phyloP scores from a whole-genome alignment of 1,140 invertebrate genomes.

The Leptonema lineaticorne region DNA sequence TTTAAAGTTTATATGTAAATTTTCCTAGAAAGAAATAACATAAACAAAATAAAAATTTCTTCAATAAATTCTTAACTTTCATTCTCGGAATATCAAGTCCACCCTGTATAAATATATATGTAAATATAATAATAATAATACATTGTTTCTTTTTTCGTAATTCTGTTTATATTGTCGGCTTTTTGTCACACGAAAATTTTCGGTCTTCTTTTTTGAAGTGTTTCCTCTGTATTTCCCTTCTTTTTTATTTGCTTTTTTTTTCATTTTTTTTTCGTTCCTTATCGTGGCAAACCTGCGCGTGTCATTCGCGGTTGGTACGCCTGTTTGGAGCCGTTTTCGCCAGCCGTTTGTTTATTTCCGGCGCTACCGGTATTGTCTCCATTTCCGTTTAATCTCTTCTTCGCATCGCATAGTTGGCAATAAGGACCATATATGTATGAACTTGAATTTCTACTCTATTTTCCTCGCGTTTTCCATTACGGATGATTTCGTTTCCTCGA shows the following conservation, averaged over 20 bases:
- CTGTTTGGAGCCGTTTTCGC: not conserved
- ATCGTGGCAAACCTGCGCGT: too few relatives aligned
- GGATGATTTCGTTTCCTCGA: too few relatives aligned
- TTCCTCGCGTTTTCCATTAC: not conserved
- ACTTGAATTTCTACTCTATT: not conserved
- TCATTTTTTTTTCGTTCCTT: too few relatives aligned
- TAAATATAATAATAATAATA: too few relatives aligned
- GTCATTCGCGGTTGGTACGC: too few relatives aligned
- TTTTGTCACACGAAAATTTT: not conserved
- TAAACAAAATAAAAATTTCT: not conserved
- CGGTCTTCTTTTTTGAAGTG: not conserved
- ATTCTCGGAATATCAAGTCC: not conserved
- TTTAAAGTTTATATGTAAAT: too few relatives aligned
- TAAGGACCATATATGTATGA: not conserved
- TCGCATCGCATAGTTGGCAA: not conserved
- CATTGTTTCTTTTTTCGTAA: not conserved
- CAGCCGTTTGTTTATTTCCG: conserved; percentile 26
- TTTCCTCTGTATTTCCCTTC: too few relatives aligned
- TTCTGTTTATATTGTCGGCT: not conserved
- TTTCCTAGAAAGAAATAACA: too few relatives aligned
- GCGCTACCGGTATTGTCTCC: conserved; percentile 31
- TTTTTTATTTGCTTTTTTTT: too few relatives aligned
- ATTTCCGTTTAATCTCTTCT: conserved; percentile 26
- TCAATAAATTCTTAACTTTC: not conserved
- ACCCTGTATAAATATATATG: too few relatives aligned